Evolutionary conservation across 30 jellyfish, hydroid and myxozoan genomes (phyloP).

Genomic region (Pseudorhiza aurosa): DNA sequence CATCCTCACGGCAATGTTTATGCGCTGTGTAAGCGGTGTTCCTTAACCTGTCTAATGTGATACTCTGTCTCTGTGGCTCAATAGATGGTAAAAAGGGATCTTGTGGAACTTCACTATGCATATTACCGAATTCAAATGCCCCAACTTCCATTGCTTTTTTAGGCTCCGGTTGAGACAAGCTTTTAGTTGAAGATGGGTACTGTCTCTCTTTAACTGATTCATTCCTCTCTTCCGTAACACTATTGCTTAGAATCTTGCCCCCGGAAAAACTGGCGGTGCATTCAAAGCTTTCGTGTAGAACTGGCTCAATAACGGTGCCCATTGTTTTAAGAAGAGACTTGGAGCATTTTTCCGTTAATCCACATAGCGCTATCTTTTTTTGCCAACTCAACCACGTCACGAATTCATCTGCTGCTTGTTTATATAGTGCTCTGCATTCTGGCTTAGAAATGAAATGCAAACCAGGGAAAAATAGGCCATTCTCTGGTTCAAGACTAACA

Average conservation of each 20-base stretch:
- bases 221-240: not conserved
- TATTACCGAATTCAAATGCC: not conserved
- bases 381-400: conserved; percentile 74
- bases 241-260: no score
- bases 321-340: conserved; percentile 53
- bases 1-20: conserved; percentile 18
- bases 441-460: conserved; percentile 38
- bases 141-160: no score
- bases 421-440: conserved; percentile 46
- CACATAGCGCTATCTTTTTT: conserved; percentile 57
- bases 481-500: not conserved
- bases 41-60: not conserved
- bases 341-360: conserved; percentile 64
- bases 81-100: conserved; percentile 27
- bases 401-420: conserved; percentile 28
- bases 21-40: not conserved
- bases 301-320: conserved; percentile 78
- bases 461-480: conserved; percentile 3
- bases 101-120: not conserved
- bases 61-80: not conserved
- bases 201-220: no score
- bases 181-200: no score
- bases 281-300: conserved; percentile 31
- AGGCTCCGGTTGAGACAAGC: no score
- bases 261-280: no score